phyloP scores from a whole-genome alignment of 1,140 invertebrate species.

The Camponotus floridanus region DNA sequence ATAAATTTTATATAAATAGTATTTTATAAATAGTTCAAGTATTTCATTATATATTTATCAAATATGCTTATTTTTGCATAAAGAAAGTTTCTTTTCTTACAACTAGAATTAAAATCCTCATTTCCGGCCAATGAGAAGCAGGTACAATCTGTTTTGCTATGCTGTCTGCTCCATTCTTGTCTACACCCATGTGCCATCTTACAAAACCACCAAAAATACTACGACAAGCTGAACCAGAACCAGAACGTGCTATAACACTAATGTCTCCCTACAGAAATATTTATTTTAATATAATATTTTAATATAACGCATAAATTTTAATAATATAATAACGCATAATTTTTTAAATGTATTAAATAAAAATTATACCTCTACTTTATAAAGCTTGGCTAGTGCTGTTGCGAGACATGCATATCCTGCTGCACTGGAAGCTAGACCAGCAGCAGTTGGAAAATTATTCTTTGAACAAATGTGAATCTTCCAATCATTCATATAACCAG shows the following conservation, averaged over 20 bases:
- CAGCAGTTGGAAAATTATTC: constrained; percentile 99
- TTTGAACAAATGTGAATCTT: constrained; percentile 96
- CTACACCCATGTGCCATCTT: constrained; percentile 92
- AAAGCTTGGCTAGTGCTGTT: constrained; percentile 91
- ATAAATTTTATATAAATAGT: constrained; percentile 50
- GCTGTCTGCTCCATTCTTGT: constrained; percentile 93
- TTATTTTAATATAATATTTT: constrained; percentile 21
- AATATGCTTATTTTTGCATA: background rate
- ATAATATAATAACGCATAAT: constrained; percentile 21
- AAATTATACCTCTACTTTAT: constrained; percentile 88
- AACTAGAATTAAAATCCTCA: constrained; percentile 96
- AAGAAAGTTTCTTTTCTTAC: constrained; percentile 85
- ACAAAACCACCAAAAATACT: constrained; percentile 98
- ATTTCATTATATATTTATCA: background rate
- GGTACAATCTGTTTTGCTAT: constrained; percentile 92
- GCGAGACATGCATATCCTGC: constrained; percentile 98
- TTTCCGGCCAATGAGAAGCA: constrained; percentile 95
- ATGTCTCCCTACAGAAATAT: constrained; percentile 88
- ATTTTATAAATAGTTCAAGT: constrained; percentile 16
- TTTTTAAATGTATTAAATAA: constrained; percentile 32
- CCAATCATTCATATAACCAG: constrained; percentile 87
- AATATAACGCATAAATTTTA: too few relatives aligned
- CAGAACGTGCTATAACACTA: constrained; percentile 93
- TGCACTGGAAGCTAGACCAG: constrained; percentile 98
- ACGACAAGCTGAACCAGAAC: constrained; percentile 98